Conservation (phyloP, 2,113 vertebrate species). For the Elephas maximus region DNA sequence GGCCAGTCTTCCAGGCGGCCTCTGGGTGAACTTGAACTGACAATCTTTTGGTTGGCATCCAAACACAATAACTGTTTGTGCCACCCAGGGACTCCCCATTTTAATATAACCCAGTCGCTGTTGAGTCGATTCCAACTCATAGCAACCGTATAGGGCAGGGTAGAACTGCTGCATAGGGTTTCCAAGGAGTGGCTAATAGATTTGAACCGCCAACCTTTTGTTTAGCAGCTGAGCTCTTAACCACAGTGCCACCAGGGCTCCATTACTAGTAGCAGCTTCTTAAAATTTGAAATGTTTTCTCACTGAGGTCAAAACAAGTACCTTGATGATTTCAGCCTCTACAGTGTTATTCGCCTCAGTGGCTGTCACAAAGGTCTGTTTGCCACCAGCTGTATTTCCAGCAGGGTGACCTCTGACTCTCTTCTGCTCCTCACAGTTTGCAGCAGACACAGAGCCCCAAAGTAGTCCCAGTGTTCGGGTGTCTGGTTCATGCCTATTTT, state of each 20-base stretch:
- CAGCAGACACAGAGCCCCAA: background rate
- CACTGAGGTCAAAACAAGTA: background rate
- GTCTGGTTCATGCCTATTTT: conserved; percentile 43
- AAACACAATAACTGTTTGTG: too few relatives aligned
- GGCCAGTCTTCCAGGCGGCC: background rate
- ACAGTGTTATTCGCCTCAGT: background rate
- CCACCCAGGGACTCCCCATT: too few relatives aligned
- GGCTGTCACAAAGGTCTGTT: background rate
- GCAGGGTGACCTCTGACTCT: background rate
- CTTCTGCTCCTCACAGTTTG: background rate
- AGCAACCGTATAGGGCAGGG: background rate
- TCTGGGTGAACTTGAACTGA: background rate
- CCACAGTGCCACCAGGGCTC: too few relatives aligned
- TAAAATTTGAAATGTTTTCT: background rate
- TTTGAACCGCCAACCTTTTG: background rate
- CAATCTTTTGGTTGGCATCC: too few relatives aligned
- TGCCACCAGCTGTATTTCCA: background rate
- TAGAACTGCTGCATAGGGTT: background rate
- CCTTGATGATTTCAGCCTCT: background rate
- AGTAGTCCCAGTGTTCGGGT: background rate
- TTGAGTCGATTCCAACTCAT: background rate
- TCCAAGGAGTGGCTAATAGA: background rate
- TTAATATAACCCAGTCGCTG: background rate
- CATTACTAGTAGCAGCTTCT: background rate
- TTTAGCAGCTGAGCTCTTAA: background rate